Conservation (phyloP, 2,888 invertebrate genomes). For the Ochropleura plecta region DNA sequence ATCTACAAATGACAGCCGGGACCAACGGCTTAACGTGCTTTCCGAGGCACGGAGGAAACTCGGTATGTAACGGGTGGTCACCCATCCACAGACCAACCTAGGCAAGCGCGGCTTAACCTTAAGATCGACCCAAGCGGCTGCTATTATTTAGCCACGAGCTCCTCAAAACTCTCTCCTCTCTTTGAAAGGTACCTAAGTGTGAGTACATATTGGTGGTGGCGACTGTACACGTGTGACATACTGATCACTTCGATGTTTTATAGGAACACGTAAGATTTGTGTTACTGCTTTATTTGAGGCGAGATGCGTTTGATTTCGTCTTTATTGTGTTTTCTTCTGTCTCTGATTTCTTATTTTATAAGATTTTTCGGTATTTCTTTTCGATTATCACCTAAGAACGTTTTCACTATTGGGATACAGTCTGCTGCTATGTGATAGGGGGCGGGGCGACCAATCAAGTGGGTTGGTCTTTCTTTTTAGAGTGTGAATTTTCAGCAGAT, state of each 20-base stretch:
- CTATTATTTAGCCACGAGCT: no score
- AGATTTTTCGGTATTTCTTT: neutral
- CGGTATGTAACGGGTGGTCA: no score
- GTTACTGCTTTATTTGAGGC: constrained; percentile 8
- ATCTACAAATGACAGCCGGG: no score
- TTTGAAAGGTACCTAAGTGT: neutral
- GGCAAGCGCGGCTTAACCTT: no score
- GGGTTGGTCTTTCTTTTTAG: neutral
- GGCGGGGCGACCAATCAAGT: neutral
- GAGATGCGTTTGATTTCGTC: neutral
- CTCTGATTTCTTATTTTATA: neutral
- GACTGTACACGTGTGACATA: constrained; percentile 12
- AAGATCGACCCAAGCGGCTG: no score
- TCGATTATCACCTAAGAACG: neutral
- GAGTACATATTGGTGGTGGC: neutral
- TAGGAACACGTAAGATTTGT: constrained; percentile 15
- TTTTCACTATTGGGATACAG: neutral
- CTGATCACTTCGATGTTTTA: constrained; percentile 42
- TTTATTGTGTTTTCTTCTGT: neutral
- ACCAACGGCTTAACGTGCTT: no score
- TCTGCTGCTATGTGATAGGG: neutral
- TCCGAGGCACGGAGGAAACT: no score
- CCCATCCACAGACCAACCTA: no score
- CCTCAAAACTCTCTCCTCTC: no score
- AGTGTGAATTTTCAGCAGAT: neutral